A percentile compares a stretch with the other conserved stretches of the same genome.
These are phyloP conservation scores for Delphinus delphis DNA, from an alignment of 2,113 vertebrate genomes.

Conservation along the genomic window DNA sequence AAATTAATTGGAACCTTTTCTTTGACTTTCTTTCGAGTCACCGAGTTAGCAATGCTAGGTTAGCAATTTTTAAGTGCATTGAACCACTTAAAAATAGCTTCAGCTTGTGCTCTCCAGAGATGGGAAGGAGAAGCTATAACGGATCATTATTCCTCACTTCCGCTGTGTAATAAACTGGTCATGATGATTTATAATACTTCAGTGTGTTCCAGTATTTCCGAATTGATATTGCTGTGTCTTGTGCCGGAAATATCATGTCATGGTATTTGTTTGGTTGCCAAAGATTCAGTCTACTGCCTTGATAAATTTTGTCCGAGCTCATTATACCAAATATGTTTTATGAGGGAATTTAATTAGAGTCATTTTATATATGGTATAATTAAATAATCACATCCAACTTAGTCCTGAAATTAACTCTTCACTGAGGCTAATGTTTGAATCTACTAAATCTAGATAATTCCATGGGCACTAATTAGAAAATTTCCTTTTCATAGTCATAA, in stretches of 20 bases:
- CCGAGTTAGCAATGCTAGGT: neutral
- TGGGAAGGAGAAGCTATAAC: neutral
- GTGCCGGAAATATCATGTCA: neutral
- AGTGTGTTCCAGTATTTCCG: neutral
- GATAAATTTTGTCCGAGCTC: neutral
- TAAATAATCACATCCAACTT: neutral
- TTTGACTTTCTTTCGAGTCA: slow-evolving; percentile 49
- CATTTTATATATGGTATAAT: neutral
- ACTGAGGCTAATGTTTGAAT: neutral
- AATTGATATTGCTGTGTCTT: neutral
- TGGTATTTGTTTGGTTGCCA: neutral
- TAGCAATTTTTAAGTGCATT: slow-evolving; percentile 51
- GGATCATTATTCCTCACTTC: slow-evolving; percentile 50
- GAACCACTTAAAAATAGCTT: slow-evolving; percentile 62
- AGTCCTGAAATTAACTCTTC: slow-evolving; percentile 3
- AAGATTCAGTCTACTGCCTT: neutral
- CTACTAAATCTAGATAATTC: neutral
- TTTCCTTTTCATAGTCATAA: neutral
- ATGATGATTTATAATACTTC: slow-evolving; percentile 36
- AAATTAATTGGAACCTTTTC: slow-evolving; percentile 36
- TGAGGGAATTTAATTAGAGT: slow-evolving; percentile 22
- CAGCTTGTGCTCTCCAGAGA: neutral
- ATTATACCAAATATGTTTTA: neutral
- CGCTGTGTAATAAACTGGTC: slow-evolving; percentile 25
- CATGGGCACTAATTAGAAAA: neutral